Conservation (phyloP, 2,888 invertebrate genomes). For the Rhimphoctona megacephalus region DNA sequence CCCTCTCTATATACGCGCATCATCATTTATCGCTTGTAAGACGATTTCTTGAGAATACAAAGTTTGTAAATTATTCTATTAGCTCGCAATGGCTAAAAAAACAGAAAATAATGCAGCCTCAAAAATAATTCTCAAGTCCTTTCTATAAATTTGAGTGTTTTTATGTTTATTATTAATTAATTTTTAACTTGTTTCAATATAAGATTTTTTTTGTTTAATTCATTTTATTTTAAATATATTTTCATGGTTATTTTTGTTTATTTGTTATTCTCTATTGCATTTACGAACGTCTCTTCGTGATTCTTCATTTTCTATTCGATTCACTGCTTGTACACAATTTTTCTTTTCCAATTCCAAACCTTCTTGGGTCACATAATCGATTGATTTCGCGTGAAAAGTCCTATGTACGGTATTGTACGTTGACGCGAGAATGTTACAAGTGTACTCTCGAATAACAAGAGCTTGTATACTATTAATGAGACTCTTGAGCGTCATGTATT, state of each 20-base stretch:
- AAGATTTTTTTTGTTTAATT: too few species aligned
- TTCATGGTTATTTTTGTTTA: neutral
- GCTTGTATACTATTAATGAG: constrained; percentile 65
- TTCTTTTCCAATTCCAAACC: neutral
- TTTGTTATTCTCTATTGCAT: neutral
- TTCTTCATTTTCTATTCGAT: neutral
- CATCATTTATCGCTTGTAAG: neutral
- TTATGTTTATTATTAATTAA: neutral
- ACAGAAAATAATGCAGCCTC: too few species aligned
- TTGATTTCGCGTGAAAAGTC: neutral
- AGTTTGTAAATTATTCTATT: neutral
- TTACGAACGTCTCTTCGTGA: neutral
- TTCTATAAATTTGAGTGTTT: neutral
- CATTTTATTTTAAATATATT: too few species aligned
- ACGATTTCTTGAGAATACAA: neutral
- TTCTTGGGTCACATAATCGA: neutral
- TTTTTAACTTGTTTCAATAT: too few species aligned
- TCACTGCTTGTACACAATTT: neutral
- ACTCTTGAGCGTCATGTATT: constrained; percentile 51
- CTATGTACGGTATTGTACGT: constrained; percentile 2
- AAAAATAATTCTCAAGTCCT: neutral
- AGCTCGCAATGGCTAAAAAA: neutral
- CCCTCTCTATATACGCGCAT: neutral
- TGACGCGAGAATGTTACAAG: constrained; percentile 59
- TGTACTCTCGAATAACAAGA: constrained; percentile 67